Evolutionary conservation across 2,797 vertebrate genomes (phyloP).

Genomic region (Pampus argenteus): DNA sequence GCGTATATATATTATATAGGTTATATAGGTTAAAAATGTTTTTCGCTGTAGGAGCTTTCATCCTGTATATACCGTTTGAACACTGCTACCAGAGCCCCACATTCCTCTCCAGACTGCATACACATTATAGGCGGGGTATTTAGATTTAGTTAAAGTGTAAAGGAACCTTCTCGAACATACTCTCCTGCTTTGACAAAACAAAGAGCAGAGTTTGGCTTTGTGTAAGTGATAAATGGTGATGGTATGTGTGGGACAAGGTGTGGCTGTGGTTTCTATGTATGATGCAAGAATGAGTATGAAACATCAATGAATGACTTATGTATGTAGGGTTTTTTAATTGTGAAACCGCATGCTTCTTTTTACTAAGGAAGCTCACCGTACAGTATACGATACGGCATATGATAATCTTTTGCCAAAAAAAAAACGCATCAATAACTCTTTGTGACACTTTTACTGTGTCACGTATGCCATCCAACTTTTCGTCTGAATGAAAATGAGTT

Average conservation of each 20-base stretch:
- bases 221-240: constrained; percentile 18
- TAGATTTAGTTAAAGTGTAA: not conserved
- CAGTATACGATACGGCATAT: too few relatives aligned
- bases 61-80: too few relatives aligned
- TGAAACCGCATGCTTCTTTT: too few relatives aligned
- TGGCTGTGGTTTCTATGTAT: constrained; percentile 26
- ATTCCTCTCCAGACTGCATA: too few relatives aligned
- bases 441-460: constrained; percentile 48
- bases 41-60: too few relatives aligned
- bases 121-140: too few relatives aligned
- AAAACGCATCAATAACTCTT: constrained; percentile 25
- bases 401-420: constrained; percentile 26
- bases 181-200: not conserved
- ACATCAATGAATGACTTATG: too few relatives aligned
- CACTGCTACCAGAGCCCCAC: too few relatives aligned
- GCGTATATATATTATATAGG: too few relatives aligned
- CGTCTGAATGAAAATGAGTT: constrained; percentile 19
- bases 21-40: too few relatives aligned
- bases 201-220: not conserved
- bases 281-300: constrained; percentile 2
- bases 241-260: constrained; percentile 33
- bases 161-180: not conserved
- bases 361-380: too few relatives aligned
- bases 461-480: constrained; percentile 37
- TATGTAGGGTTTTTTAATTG: too few relatives aligned